phyloP scores from a whole-genome alignment of 2,113 vertebrate species.

The Sinosuthora webbiana region DNA sequence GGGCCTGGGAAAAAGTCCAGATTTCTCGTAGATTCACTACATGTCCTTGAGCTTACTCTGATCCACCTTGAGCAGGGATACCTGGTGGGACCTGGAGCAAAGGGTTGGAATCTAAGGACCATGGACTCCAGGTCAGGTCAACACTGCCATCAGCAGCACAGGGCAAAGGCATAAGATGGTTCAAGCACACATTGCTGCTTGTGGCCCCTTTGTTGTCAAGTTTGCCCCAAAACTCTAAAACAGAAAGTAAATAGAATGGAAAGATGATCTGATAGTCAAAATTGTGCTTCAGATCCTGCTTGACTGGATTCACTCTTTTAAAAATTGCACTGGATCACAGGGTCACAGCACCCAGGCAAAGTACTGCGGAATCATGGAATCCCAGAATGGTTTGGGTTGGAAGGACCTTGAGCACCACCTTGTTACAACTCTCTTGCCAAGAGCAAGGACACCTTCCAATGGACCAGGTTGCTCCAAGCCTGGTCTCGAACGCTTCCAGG shows the following conservation, averaged over 20 bases:
- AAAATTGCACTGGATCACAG: neutral
- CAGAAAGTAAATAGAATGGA: neutral
- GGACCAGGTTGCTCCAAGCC: neutral
- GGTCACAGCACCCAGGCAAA: neutral
- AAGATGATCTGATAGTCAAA: neutral
- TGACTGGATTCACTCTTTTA: neutral
- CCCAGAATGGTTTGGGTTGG: neutral
- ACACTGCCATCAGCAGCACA: neutral
- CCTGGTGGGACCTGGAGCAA: neutral
- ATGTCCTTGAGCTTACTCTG: neutral
- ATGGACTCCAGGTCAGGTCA: rapidly evolving
- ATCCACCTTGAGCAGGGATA: neutral
- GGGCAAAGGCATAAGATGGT: neutral
- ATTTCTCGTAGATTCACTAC: neutral
- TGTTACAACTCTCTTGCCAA: neutral
- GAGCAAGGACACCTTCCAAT: neutral
- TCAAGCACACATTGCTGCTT: neutral
- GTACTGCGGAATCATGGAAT: neutral
- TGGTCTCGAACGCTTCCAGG: neutral
- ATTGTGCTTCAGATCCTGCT: neutral
- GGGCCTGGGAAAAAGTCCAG: neutral
- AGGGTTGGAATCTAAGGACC: neutral
- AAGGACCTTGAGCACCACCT: neutral
- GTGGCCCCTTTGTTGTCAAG: neutral
- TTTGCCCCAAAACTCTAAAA: neutral